A percentile compares a stretch with the other conserved stretches of the same genome.
These are phyloP conservation scores for Pterocles orientalis DNA, from an alignment of 2,113 vertebrate species.

Conservation along the genomic window DNA sequence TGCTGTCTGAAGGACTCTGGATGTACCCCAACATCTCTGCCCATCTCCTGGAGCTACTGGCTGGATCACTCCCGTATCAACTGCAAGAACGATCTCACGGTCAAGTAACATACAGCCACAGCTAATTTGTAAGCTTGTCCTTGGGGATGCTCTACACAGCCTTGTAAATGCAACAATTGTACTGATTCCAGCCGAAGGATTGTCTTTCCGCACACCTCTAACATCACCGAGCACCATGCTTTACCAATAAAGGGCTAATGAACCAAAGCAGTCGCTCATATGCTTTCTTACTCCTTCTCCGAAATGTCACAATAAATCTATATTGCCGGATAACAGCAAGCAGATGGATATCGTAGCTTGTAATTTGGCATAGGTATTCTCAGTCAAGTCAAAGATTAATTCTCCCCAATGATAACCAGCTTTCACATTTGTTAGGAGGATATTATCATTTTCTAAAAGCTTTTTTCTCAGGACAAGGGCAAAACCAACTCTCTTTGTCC, in stretches of 20 bases:
- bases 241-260: slow-evolving; percentile 43
- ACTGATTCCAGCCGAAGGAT: neutral
- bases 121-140: neutral
- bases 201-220: neutral
- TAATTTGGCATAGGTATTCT: slow-evolving; percentile 42
- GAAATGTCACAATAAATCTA: slow-evolving; percentile 48
- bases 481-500: neutral
- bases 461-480: slow-evolving; percentile 16
- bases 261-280: slow-evolving; percentile 48
- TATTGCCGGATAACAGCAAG: slow-evolving; percentile 35
- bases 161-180: neutral
- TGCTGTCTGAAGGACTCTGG: neutral
- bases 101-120: neutral
- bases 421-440: neutral
- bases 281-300: slow-evolving; percentile 35
- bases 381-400: slow-evolving; percentile 53
- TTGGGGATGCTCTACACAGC: slow-evolving; percentile 13
- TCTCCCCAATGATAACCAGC: neutral
- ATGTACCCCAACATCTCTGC: neutral
- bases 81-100: rapidly evolving
- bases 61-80: neutral
- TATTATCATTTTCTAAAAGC: slow-evolving; percentile 11
- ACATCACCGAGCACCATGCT: neutral
- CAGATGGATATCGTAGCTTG: slow-evolving; percentile 31
- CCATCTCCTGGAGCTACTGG: neutral